Evolutionary conservation across 2,888 invertebrate genomes (phyloP), one percentile per base, ranked within the genome.

Genomic region (Marronus borbonicus): DNA sequence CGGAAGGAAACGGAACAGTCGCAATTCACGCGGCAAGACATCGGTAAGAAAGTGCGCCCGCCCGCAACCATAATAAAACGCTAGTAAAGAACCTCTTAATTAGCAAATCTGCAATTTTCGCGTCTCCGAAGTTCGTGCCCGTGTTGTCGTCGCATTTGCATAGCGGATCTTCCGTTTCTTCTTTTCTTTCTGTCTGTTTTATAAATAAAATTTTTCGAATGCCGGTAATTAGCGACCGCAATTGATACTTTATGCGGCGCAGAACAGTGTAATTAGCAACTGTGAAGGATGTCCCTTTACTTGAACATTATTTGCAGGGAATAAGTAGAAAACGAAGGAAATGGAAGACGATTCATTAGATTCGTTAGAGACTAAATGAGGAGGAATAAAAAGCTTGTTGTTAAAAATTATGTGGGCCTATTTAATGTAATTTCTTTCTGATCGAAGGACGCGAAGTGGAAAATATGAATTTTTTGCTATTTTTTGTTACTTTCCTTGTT

Each of bases 141-240:
- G 12, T 36, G 36, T 5, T 5, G 36, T 44, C 3, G 7, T 20
- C 20, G 58, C 60, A 62, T 60, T 74, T 62, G 62, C 72, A 74
- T 49, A 49, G 66, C 12, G 49, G 20, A 49, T 20, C n/a, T n/a
- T 31, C 10, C 31, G 5, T 5, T 36, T 5, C 7, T 36, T 36
- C 31, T 36, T 7, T 36, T 44, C 12, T 8, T 44, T 44, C 44
- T 5, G 17, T 14, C 12, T 39, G 72, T 39, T 60, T 74, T 20
- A 44, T 60, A 74, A 74, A 74, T 60, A 60, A 74, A 44, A 44
- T 60, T 60, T 60, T 62, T 44, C 49, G 20, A 60, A 55, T 60
- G 72, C 12, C 44, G 60, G 60, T 55, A 74, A 74, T 74, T 74
- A 74, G 72, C 72, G 72, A 44, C 44, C n/a, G 72, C 55, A 74